These are phyloP conservation scores for Polylopha cassiicola DNA, from an alignment of 2,888 invertebrate genomes.

Conservation along the genomic window DNA sequence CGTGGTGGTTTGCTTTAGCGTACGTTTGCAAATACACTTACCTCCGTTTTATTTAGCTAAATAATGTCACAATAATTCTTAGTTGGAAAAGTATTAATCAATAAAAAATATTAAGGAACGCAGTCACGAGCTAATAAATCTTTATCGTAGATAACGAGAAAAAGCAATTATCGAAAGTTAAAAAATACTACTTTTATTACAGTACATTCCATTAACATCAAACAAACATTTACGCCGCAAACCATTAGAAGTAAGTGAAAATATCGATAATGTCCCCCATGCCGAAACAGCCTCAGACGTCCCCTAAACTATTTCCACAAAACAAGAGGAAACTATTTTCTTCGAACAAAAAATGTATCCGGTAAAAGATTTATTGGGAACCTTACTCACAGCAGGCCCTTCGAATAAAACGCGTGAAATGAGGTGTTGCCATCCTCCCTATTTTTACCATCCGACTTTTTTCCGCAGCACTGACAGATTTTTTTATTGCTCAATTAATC, in stretches of 20 bases:
- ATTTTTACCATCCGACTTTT: slow-evolving; percentile 35
- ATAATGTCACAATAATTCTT: too few species aligned
- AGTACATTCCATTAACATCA: slow-evolving; percentile 13
- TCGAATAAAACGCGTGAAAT: slow-evolving; percentile 72
- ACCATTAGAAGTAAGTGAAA: slow-evolving; percentile 53
- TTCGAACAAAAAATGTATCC: slow-evolving; percentile 72
- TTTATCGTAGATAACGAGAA: too few species aligned
- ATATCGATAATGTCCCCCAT: slow-evolving; percentile 28
- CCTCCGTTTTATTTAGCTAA: too few species aligned
- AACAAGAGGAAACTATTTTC: slow-evolving; percentile 74
- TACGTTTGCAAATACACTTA: too few species aligned
- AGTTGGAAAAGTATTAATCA: too few species aligned
- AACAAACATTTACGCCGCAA: slow-evolving; percentile 15
- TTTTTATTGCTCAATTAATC: slow-evolving; percentile 69
- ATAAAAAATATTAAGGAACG: too few species aligned
- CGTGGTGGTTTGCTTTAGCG: slow-evolving; percentile 13
- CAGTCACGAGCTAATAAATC: too few species aligned
- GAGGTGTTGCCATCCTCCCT: slow-evolving; percentile 65
- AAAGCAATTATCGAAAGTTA: neutral
- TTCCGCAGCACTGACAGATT: slow-evolving; percentile 45
- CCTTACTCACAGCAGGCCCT: slow-evolving; percentile 51
- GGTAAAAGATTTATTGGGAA: slow-evolving; percentile 65
- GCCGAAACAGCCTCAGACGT: slow-evolving; percentile 19
- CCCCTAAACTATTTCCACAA: slow-evolving; percentile 51
- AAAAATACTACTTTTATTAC: neutral